A percentile compares a stretch with the other conserved stretches of the same genome.
These are phyloP conservation scores for Choloepus hoffmanni DNA, from an alignment of 2,113 vertebrate species.

Conservation along the genomic window DNA sequence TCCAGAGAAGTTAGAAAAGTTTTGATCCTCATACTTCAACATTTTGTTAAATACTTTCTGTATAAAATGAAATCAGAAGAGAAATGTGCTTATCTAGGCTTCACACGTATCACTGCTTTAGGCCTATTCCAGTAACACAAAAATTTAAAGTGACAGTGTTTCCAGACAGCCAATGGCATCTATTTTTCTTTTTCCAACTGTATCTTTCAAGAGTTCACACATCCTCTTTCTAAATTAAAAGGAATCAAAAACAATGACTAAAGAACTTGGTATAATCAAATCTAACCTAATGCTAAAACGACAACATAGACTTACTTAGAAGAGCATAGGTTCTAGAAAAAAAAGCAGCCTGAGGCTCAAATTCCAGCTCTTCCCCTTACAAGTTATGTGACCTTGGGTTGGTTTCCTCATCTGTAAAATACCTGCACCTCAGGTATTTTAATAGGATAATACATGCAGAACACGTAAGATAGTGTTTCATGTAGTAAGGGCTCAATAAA, in stretches of 20 bases:
- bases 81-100: neutral
- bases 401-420: neutral
- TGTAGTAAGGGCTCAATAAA: neutral
- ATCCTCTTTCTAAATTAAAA: slow-evolving; percentile 50
- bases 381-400: neutral
- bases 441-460: neutral
- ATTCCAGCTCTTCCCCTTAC: no score
- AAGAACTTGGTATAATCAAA: neutral
- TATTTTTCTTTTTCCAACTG: slow-evolving; percentile 19
- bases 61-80: neutral
- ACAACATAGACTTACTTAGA: neutral
- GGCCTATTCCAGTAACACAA: neutral
- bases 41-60: neutral
- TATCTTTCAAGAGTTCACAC: neutral
- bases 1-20: slow-evolving; percentile 28
- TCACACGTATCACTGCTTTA: neutral
- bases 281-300: neutral
- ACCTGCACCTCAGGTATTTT: neutral
- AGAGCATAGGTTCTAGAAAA: neutral
- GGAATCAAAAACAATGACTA: neutral
- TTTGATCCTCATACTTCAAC: slow-evolving; percentile 1
- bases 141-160: neutral
- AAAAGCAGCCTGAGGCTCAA: neutral
- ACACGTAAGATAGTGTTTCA: neutral
- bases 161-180: neutral